phyloP scores from a whole-genome alignment of 2,888 invertebrate species.

The Mystacides longicornis region DNA sequence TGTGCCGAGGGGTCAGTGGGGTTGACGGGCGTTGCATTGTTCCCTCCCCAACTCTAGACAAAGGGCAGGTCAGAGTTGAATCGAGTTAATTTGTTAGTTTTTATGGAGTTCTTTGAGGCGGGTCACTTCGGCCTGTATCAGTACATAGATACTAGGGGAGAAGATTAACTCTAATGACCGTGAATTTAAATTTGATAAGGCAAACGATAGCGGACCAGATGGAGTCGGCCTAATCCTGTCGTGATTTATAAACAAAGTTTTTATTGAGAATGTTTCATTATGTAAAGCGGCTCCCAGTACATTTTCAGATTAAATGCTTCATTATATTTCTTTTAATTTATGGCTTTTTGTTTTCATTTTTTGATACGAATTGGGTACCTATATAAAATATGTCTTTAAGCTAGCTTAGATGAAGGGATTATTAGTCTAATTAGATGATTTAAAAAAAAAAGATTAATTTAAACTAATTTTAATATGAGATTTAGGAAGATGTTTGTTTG shows the following conservation, averaged over 20 bases:
- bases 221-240: background rate
- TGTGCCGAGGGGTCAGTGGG: background rate
- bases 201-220: background rate
- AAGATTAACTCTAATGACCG: background rate
- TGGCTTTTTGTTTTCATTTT: no score
- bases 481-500: no score
- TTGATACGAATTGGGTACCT: no score
- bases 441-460: no score
- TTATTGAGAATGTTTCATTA: background rate
- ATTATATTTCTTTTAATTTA: no score
- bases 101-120: constrained; percentile 16
- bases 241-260: background rate
- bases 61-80: constrained; percentile 19
- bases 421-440: no score
- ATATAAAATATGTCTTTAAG: no score
- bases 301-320: no score
- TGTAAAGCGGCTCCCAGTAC: no score
- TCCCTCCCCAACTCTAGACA: constrained; percentile 11
- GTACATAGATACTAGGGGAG: background rate
- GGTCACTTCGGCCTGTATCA: background rate
- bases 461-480: no score
- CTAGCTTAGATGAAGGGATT: no score
- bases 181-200: background rate
- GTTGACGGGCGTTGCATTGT: constrained; percentile 8
- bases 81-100: constrained; percentile 23